These are phyloP conservation scores for Phoeniculus purpureus DNA, from an alignment of 2,797 vertebrate species.

Conservation along the genomic window DNA sequence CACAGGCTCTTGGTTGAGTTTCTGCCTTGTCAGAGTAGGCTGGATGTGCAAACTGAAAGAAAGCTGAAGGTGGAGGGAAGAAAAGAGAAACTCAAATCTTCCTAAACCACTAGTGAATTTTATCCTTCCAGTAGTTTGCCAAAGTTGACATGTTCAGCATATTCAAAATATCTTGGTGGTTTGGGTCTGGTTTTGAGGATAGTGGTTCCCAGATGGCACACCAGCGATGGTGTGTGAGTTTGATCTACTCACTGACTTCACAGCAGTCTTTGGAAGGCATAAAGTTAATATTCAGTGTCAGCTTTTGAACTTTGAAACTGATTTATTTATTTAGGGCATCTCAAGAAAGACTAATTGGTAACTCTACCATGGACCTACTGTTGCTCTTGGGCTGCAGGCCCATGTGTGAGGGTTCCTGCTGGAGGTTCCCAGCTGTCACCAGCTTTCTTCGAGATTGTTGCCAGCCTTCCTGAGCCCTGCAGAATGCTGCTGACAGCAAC, in stretches of 20 bases:
- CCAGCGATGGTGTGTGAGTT: neutral
- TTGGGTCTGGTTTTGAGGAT: neutral
- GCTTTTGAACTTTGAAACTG: neutral
- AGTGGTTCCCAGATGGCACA: neutral
- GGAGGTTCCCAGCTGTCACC: neutral
- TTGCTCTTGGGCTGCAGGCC: neutral
- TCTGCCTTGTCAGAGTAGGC: neutral
- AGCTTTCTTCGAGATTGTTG: accelerated
- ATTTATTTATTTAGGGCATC: neutral
- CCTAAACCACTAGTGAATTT: neutral
- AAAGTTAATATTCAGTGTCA: neutral
- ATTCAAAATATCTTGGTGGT: constrained; percentile 3
- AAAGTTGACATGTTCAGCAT: neutral
- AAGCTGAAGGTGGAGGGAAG: neutral
- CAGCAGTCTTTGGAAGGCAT: neutral
- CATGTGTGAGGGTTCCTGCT: neutral
- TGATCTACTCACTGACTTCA: neutral
- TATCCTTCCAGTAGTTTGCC: neutral
- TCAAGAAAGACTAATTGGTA: neutral
- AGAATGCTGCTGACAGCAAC: neutral
- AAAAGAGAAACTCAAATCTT: neutral
- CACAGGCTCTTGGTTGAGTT: neutral
- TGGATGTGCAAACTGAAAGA: neutral
- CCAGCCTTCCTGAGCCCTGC: accelerated
- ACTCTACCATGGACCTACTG: neutral